Base-by-base conservation (phyloP, 2,888 invertebrate species). In the Xiphydria camelus region DNA sequence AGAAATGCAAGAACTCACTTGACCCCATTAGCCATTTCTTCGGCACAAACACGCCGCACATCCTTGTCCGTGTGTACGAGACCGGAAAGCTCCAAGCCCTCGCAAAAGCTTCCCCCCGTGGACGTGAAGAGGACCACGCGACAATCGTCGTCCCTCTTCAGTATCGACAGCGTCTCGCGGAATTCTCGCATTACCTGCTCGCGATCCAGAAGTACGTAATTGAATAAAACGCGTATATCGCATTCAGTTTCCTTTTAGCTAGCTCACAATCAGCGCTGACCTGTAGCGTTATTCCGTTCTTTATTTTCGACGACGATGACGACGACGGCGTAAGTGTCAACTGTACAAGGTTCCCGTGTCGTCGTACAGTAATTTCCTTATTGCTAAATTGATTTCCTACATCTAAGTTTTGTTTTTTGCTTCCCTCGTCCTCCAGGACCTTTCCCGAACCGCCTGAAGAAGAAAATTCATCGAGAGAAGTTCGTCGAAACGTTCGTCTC, bases 41-140 rank as follows among this genome's bases (percentile, higher is more conserved):
- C 78, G 14, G 90, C 90, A 58, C 81, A 79, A 46, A 80, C 78
- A 58, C 81, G 82, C 50, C 87, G 80, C 56, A 80, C 82, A 23
- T 84, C 84, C 29, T 80, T 76, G 58, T 84, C 79, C 17, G 81
- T 77, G 49, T 82, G 76, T 25, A 88, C 70, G 25, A 94, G 74
- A 42, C 82, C 81, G 44, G 83, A 83, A 45, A 93, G 82, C 75
- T 95, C 91, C 52, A 95, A 78, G 18, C 92, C 93, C 55, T 89
- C 87, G 69, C 91, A 93, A 66, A 93, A 88, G 32, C 84, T 82
- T 34, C 83, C 83, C 38, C 87, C 87, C 40, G 86, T 85, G 4
- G 91, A 89, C 37, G 86, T 86, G 15, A 95, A 70, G 53, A 90
- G 77, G 45, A 94, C 89, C 73, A 81, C 82, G 61, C 76, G 81